Conservation (phyloP, 2,113 vertebrate species). For the Zapornia atra region DNA sequence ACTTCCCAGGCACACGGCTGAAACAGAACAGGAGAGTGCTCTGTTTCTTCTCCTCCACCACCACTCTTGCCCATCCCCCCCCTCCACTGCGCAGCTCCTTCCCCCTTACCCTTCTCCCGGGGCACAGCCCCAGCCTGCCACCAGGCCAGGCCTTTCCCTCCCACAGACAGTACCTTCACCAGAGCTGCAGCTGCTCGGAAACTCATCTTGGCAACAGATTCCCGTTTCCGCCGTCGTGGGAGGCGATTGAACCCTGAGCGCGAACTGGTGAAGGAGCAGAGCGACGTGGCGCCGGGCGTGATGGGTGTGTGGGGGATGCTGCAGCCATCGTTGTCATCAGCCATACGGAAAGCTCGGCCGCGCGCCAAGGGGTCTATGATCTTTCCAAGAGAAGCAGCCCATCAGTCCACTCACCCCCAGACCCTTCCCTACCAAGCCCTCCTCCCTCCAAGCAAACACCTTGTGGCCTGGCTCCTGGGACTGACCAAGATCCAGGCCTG, state of each 20-base stretch:
- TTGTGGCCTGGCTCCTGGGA: neutral
- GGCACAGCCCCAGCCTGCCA: neutral
- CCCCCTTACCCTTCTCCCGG: neutral
- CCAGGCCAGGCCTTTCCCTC: neutral
- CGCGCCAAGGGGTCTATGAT: conserved; percentile 95
- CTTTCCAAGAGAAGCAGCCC: conserved; percentile 67
- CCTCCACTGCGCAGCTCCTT: neutral
- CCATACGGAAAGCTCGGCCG: conserved; percentile 93
- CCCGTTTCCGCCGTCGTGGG: conserved; percentile 90
- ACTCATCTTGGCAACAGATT: conserved; percentile 98
- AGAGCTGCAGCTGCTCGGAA: conserved; percentile 93
- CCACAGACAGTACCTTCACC: conserved; percentile 82
- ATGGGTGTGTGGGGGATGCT: conserved; percentile 92
- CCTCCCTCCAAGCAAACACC: neutral
- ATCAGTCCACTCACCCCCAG: neutral
- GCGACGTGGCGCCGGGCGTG: conserved; percentile 90
- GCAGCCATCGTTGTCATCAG: conserved; percentile 90
- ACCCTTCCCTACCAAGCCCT: neutral
- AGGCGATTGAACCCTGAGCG: conserved; percentile 92
- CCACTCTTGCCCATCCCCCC: neutral
- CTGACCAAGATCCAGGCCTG: neutral
- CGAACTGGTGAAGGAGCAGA: conserved; percentile 97
- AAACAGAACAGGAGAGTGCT: neutral
- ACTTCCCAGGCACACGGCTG: neutral
- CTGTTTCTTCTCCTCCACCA: neutral